These are phyloP conservation scores for Episyrphus balteatus DNA, from an alignment of 1,140 invertebrate species.

Conservation along the genomic window DNA sequence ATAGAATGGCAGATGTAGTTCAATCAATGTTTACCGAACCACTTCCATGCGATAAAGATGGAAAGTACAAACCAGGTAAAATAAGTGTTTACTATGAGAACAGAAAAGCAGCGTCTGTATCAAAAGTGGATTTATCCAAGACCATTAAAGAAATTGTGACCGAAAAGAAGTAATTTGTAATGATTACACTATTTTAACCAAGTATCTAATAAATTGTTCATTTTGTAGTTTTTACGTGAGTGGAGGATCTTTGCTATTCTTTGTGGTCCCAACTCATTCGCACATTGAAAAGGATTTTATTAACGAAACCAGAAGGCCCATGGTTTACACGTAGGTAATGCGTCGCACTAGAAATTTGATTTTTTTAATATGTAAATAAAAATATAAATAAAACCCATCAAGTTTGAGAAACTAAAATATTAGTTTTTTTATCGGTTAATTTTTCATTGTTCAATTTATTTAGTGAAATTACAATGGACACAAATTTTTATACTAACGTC, in stretches of 20 bases:
- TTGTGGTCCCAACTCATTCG: slow-evolving; percentile 23
- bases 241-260: slow-evolving; percentile 26
- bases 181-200: neutral
- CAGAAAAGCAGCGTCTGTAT: slow-evolving; percentile 48
- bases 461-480: too few relatives aligned
- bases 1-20: slow-evolving; percentile 60
- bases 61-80: slow-evolving; percentile 52
- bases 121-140: slow-evolving; percentile 46
- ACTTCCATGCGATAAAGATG: slow-evolving; percentile 62
- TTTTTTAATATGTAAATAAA: too few relatives aligned
- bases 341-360: too few relatives aligned
- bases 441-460: too few relatives aligned
- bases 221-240: slow-evolving; percentile 23
- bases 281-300: slow-evolving; percentile 24
- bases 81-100: slow-evolving; percentile 76
- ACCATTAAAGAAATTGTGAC: slow-evolving; percentile 53
- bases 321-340: slow-evolving; percentile 15
- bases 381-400: too few relatives aligned
- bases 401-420: too few relatives aligned
- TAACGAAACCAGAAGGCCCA: slow-evolving; percentile 18
- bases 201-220: neutral
- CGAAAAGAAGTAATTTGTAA: slow-evolving; percentile 44
- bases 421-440: too few relatives aligned
- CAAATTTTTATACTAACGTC: too few relatives aligned
- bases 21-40: slow-evolving; percentile 56